A percentile compares a stretch with the other conserved stretches of the same genome.
Conservation (phyloP, 92 coral and sea anemone genomes). For the Phenganax marumi region DNA sequence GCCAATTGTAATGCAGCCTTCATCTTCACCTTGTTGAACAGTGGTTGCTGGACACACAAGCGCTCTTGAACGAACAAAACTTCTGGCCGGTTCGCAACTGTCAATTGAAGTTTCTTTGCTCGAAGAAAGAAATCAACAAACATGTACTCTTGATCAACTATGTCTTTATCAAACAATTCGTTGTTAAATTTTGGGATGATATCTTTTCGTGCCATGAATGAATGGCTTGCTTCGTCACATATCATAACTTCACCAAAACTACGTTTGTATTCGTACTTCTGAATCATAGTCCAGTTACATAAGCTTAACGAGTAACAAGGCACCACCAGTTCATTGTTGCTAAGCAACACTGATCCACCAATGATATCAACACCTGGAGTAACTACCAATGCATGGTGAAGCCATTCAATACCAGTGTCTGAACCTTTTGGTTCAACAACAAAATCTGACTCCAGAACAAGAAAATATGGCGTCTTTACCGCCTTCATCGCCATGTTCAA, state of each 20-base stretch:
- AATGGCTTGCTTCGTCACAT: conserved; percentile 61
- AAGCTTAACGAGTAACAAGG: conserved; percentile 59
- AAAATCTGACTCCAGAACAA: conserved; percentile 43
- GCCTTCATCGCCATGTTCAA: conserved; percentile 9
- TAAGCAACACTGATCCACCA: conserved; percentile 63
- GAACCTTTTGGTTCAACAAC: conserved; percentile 45
- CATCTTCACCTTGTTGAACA: not conserved
- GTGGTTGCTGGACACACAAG: not conserved
- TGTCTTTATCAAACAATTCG: conserved; percentile 49
- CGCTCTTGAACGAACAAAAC: conserved; percentile 37
- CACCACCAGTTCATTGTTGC: conserved; percentile 47
- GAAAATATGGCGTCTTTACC: conserved; percentile 55
- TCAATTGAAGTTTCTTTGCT: conserved; percentile 52
- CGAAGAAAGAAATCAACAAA: conserved; percentile 62
- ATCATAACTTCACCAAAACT: conserved; percentile 68
- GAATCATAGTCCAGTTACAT: conserved; percentile 69
- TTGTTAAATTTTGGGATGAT: conserved; percentile 25
- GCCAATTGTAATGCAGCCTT: conserved; percentile 56
- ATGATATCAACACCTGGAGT: conserved; percentile 66
- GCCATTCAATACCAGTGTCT: conserved; percentile 60
- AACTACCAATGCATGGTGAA: conserved; percentile 58
- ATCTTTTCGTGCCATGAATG: conserved; percentile 64
- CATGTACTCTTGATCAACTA: conserved; percentile 23
- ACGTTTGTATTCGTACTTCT: conserved; percentile 59
- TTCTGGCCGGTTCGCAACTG: conserved; percentile 63